Conservation (phyloP, 2,113 vertebrate genomes). For the Echinops telfairi region DNA sequence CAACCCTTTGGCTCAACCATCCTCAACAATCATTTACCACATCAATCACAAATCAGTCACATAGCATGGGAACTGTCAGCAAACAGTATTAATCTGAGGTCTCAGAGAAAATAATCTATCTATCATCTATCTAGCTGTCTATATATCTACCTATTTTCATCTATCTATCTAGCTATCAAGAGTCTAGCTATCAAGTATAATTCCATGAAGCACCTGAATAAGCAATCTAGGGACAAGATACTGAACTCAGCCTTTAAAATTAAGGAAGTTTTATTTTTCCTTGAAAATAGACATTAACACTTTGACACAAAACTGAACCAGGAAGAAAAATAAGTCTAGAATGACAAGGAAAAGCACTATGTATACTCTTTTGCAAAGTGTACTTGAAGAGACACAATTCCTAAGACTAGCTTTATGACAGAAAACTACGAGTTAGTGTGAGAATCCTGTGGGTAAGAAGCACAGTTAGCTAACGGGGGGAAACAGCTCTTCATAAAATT, state of each 20-base stretch:
- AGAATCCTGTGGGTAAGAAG: neutral
- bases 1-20: neutral
- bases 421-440: slow-evolving; percentile 14
- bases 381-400: neutral
- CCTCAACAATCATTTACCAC: neutral
- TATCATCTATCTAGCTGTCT: too few relatives aligned
- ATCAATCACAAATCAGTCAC: neutral
- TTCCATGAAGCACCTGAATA: neutral
- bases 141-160: too few relatives aligned
- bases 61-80: neutral
- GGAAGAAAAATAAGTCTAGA: slow-evolving; percentile 46
- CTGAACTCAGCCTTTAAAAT: neutral
- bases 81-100: neutral
- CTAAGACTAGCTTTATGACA: slow-evolving; percentile 13
- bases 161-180: too few relatives aligned
- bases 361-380: neutral
- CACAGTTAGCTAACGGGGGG: neutral
- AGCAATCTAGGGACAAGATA: neutral
- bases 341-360: neutral
- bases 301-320: slow-evolving; percentile 14
- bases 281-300: slow-evolving; percentile 39
- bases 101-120: neutral
- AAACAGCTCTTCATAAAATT: neutral
- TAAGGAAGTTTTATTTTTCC: slow-evolving; percentile 1
- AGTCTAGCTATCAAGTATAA: too few relatives aligned